A percentile compares a stretch with the other conserved stretches of the same genome.
Conservation (phyloP, 2,113 vertebrate genomes). For the Tonatia bakeri region DNA sequence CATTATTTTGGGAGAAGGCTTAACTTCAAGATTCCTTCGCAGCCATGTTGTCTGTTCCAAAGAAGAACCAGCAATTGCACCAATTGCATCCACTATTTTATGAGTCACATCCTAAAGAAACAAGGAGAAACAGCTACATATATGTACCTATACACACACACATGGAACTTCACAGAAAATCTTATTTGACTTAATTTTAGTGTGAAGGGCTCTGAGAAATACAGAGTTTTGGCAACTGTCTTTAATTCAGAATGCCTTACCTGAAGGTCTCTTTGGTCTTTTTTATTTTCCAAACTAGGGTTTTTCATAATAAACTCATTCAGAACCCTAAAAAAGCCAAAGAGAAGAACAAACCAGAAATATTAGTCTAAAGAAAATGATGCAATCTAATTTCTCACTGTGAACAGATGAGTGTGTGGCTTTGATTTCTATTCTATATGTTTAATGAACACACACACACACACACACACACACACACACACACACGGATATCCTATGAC, state of each 20-base stretch:
- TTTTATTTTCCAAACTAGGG: slow-evolving; percentile 96
- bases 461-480: too few species aligned
- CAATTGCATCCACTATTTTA: slow-evolving; percentile 97
- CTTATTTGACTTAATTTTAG: not conserved
- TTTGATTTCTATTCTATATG: not conserved
- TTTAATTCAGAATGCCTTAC: slow-evolving; percentile 76
- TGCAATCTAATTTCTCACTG: not conserved
- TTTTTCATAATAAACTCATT: slow-evolving; percentile 99
- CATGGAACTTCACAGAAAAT: not conserved
- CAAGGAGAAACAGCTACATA: not conserved
- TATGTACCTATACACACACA: not conserved
- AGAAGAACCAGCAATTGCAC: slow-evolving; percentile 95
- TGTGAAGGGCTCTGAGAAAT: not conserved
- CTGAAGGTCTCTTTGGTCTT: slow-evolving; percentile 98
- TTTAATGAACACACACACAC: not conserved
- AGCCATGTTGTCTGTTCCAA: slow-evolving; percentile 98
- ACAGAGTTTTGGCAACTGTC: not conserved
- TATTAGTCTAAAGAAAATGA: slow-evolving; percentile 45
- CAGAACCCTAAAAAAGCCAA: slow-evolving; percentile 85
- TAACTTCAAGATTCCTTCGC: slow-evolving; percentile 96
- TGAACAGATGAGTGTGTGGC: not conserved
- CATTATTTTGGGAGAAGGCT: slow-evolving; percentile 95
- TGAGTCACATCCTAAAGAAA: slow-evolving; percentile 93
- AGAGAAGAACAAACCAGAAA: not conserved
- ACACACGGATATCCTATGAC: not conserved